Evolutionary conservation across 2,888 invertebrate genomes (phyloP).

Genomic region (Sericinus montela): DNA sequence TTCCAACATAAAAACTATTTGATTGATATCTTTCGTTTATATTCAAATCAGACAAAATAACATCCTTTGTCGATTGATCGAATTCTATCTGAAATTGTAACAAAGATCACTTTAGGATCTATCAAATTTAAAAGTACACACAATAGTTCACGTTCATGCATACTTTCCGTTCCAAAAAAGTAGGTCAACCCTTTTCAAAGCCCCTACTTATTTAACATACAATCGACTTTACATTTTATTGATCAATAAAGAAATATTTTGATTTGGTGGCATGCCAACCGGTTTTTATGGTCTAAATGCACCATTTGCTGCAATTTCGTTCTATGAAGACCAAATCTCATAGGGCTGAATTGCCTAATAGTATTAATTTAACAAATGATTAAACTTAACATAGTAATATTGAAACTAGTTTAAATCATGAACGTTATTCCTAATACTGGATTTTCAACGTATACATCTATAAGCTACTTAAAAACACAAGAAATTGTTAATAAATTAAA

Average conservation of each 20-base stretch:
- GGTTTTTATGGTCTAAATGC: slow-evolving; percentile 38
- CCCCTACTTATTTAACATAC: slow-evolving; percentile 38
- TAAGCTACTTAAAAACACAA: too few species aligned
- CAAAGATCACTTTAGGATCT: slow-evolving; percentile 28
- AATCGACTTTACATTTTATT: slow-evolving; percentile 45
- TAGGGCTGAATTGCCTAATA: slow-evolving; percentile 3
- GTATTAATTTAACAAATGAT: slow-evolving; percentile 1
- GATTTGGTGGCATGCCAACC: slow-evolving; percentile 60
- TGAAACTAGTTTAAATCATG: too few species aligned
- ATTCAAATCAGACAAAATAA: slow-evolving; percentile 23
- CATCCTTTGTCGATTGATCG: slow-evolving; percentile 24
- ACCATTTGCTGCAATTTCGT: slow-evolving; percentile 37
- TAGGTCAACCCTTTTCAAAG: slow-evolving; percentile 62
- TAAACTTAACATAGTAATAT: slow-evolving; percentile 1
- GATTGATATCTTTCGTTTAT: slow-evolving; percentile 1
- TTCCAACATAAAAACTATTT: slow-evolving; percentile 20
- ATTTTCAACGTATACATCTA: too few species aligned
- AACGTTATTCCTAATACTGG: too few species aligned
- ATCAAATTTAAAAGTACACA: slow-evolving; percentile 34
- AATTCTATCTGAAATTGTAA: slow-evolving; percentile 33
- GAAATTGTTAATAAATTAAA: too few species aligned
- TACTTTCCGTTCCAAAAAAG: slow-evolving; percentile 46
- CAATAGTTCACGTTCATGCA: slow-evolving; percentile 47
- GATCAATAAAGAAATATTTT: slow-evolving; percentile 57
- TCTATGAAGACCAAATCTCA: slow-evolving; percentile 39